phyloP scores from a whole-genome alignment of 2,888 invertebrate species.

The Melikaiella ostensackeni region DNA sequence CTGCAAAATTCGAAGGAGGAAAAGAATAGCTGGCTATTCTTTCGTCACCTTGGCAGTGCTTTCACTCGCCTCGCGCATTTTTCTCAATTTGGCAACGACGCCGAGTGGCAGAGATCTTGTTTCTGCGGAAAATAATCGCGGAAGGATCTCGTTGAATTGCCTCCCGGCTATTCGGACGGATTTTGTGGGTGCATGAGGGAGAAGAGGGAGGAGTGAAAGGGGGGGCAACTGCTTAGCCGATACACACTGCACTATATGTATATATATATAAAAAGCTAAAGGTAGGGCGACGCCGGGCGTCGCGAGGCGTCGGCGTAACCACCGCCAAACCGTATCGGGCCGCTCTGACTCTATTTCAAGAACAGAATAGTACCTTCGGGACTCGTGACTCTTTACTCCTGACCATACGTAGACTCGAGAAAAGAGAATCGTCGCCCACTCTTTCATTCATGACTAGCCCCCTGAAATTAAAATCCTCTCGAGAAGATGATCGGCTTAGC shows the following conservation, averaged over 20 bases:
- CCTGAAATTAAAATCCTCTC: conserved; percentile 24
- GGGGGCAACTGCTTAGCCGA: conserved; percentile 52
- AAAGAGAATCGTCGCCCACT: conserved; percentile 34
- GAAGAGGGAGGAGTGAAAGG: conserved; percentile 34
- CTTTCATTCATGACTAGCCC: conserved; percentile 37
- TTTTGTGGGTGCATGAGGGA: conserved; percentile 17
- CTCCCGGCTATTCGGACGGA: conserved; percentile 5
- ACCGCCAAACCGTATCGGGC: conserved; percentile 69
- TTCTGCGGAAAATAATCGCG: conserved; percentile 46
- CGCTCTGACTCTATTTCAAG: conserved; percentile 73
- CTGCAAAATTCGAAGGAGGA: neutral
- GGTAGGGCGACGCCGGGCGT: conserved; percentile 60
- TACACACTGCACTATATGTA: conserved; percentile 39
- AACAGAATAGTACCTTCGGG: conserved; percentile 68
- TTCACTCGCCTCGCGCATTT: neutral
- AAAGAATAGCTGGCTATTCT: neutral
- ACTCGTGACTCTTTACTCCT: conserved; percentile 50
- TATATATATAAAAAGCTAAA: conserved; percentile 64
- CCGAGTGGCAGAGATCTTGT: conserved; percentile 1
- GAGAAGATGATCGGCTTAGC: neutral
- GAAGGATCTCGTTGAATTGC: conserved; percentile 49
- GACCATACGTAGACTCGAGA: conserved; percentile 48
- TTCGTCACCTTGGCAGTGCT: neutral
- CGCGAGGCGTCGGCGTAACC: conserved; percentile 64
- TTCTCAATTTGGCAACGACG: neutral